Percentiles rank a stretch among this genome's conserved stretches.
These are phyloP conservation scores for Pterobdella sp. DNA, from an alignment of 2,888 invertebrate genomes.

Conservation along the genomic window DNA sequence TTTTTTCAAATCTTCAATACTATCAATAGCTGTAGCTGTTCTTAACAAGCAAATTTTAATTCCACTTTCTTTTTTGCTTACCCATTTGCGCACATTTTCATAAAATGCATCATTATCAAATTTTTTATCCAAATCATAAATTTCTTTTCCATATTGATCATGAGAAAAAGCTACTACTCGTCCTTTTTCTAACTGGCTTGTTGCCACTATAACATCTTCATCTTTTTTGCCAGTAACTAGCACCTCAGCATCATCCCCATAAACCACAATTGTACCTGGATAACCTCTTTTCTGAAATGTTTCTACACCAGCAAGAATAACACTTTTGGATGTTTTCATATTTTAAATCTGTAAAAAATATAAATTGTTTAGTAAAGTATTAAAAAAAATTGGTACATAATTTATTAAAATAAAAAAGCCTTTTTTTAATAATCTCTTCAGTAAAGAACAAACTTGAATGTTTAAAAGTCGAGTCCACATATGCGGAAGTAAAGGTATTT, in stretches of 20 bases:
- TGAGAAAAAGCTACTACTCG: slow-evolving; percentile 32
- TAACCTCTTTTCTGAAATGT: slow-evolving; percentile 8
- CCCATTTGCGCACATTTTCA: slow-evolving; percentile 26
- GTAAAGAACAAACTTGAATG: too few species aligned
- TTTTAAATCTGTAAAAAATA: not conserved
- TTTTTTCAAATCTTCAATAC: not conserved
- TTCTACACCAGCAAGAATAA: not conserved
- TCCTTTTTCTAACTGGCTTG: slow-evolving; percentile 28
- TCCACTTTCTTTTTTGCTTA: not conserved
- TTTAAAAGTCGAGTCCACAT: too few species aligned
- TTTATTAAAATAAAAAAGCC: too few species aligned
- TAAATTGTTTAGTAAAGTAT: too few species aligned
- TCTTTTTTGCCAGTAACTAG: slow-evolving; percentile 28
- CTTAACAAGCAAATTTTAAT: not conserved
- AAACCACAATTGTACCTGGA: slow-evolving; percentile 27
- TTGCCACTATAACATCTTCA: slow-evolving; percentile 28
- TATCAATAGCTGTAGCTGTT: not conserved
- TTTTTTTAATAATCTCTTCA: too few species aligned
- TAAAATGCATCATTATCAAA: not conserved
- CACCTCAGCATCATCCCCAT: slow-evolving; percentile 10
- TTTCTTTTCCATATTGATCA: slow-evolving; percentile 21
- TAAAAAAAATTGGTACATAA: too few species aligned
- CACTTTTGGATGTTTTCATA: not conserved
- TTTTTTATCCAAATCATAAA: not conserved
- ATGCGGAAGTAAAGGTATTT: too few species aligned